Percentiles rank a stretch among this genome's conserved stretches.
Conservation (phyloP, 2,113 vertebrate species). For the Phocoena sinus region DNA sequence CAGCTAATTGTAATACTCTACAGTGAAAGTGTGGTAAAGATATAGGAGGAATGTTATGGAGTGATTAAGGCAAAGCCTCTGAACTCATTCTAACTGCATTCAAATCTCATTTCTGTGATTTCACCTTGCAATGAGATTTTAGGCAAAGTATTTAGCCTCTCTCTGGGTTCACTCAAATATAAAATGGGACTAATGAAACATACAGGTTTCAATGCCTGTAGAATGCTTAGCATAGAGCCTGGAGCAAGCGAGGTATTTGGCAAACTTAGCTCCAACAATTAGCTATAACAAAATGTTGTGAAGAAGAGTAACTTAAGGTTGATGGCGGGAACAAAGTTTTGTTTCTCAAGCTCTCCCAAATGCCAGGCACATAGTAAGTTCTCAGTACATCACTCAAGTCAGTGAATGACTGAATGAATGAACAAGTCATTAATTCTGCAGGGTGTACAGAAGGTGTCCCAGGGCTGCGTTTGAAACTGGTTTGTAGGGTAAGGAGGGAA, state of each 20-base stretch:
- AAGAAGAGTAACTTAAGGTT: not conserved
- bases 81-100: not conserved
- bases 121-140: not conserved
- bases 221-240: not conserved
- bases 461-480: not conserved
- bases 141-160: not conserved
- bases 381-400: not conserved
- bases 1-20: not conserved
- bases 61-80: not conserved
- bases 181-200: not conserved
- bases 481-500: not conserved
- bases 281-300: not conserved
- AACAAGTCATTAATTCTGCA: not conserved
- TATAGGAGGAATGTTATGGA: not conserved
- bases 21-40: not conserved
- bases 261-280: not conserved
- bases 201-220: not conserved
- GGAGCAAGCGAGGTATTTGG: not conserved
- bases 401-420: not conserved
- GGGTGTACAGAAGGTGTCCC: not conserved
- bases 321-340: not conserved
- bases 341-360: not conserved
- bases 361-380: not conserved
- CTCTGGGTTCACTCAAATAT: not conserved
- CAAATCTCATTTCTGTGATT: not conserved